Evolutionary conservation across 2,113 vertebrate species (phyloP), one percentile per base, ranked within the genome.

Genomic region (Lasiurus borealis): DNA sequence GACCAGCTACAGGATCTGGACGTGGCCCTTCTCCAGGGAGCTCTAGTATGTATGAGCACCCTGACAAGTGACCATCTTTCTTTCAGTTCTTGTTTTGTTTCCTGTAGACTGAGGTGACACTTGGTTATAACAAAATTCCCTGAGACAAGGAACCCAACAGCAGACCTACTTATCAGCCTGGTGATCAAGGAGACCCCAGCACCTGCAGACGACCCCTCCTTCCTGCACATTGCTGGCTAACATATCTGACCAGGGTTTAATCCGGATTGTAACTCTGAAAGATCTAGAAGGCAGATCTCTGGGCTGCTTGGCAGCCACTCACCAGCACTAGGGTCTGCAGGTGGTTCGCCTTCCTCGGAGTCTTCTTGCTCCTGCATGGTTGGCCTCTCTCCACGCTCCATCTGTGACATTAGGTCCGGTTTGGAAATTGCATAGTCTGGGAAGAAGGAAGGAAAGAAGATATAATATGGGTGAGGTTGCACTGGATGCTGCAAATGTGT

Each of bases 341-440:
- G 98, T 0, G 98, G 94, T 81, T 98, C 98, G 0, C 98, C 98
- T 88, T 98, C 98, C 85, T 98, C 98, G 1, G 98, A 97, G 91
- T 98, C 98, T 76, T 97, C 98, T 90, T 98, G 98, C 0, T 98
- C 98, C 91, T 23, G 88, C 21, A 97, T 96, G 92, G 85, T 68
- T 0, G 97, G 97, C 88, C 97, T 93, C 54, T 98, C 98, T 29
- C 98, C 97, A 8, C 98, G 98, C 91, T 98, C 98, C 11, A 98
- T 98, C 97, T 98, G 98, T 16, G 98, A 98, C 97, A 98, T 94
- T 71, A 98, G 97, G 52, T 98, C 98, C 0, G 98, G 98, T 92
- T 98, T 98, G 96, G 98, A 98, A 94, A 98, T 98, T 75, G 98
- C 98, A 97, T 98, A 98, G 97, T 98, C 98, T 98, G 97, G 76